Conservation (phyloP, 1,140 invertebrate genomes). For the Hylyphantes graminicola region DNA sequence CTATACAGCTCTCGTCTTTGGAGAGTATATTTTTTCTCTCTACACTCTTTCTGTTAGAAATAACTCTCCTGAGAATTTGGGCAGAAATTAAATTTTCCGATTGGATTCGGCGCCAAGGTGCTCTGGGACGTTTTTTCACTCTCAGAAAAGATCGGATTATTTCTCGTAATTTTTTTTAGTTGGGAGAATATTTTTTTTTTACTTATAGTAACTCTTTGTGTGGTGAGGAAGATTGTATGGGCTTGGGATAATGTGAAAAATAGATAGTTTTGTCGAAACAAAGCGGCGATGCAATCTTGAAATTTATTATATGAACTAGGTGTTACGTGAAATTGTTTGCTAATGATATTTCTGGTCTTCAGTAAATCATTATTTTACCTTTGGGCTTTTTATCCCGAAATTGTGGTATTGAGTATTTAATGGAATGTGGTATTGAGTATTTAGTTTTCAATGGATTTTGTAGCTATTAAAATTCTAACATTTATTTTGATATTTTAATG, state of each 20-base stretch:
- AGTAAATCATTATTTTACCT: too few species aligned
- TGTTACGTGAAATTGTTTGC: too few species aligned
- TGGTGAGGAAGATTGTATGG: slow-evolving; percentile 16
- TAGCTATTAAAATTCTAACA: too few species aligned
- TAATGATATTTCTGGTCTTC: too few species aligned
- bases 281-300: neutral
- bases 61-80: slow-evolving; percentile 43
- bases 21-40: slow-evolving; percentile 32
- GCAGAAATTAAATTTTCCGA: slow-evolving; percentile 60
- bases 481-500: too few species aligned
- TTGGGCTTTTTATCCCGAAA: too few species aligned
- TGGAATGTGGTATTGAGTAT: too few species aligned
- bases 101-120: slow-evolving; percentile 45
- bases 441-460: too few species aligned
- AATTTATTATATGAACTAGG: too few species aligned
- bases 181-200: slow-evolving; percentile 23
- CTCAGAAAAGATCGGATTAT: slow-evolving; percentile 34
- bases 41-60: slow-evolving; percentile 41
- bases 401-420: too few species aligned
- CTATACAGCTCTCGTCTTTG: slow-evolving; percentile 9
- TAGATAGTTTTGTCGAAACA: slow-evolving; percentile 6
- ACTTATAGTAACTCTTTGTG: neutral
- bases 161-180: slow-evolving; percentile 27
- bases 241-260: slow-evolving; percentile 13
- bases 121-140: slow-evolving; percentile 34